These are phyloP conservation scores for Antechinus flavipes DNA, from an alignment of 2,113 vertebrate species.

Conservation along the genomic window DNA sequence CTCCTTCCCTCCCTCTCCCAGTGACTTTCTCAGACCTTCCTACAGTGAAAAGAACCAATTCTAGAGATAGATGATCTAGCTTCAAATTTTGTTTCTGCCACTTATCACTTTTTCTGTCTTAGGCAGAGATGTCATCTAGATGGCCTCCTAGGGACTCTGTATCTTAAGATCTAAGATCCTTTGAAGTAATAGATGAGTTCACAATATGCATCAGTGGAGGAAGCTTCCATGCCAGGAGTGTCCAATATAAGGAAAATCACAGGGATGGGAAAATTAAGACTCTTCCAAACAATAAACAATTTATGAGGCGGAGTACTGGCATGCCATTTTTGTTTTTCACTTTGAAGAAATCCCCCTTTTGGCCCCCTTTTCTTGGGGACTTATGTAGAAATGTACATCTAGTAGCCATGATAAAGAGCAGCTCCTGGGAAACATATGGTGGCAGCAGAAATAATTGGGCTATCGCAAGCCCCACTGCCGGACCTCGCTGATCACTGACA, in stretches of 20 bases:
- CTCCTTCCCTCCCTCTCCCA: neutral
- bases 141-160: neutral
- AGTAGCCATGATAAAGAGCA: conserved; percentile 79
- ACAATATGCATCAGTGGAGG: neutral
- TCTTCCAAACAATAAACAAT: neutral
- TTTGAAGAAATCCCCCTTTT: conserved; percentile 39
- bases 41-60: neutral
- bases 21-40: neutral
- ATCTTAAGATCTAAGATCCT: neutral
- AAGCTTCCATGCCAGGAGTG: neutral
- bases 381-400: conserved; percentile 79
- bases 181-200: neutral
- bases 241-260: neutral
- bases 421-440: conserved; percentile 84
- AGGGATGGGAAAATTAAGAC: neutral
- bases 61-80: neutral
- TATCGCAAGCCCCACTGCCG: conserved; percentile 85
- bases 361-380: conserved; percentile 63
- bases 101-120: neutral
- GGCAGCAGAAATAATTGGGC: conserved; percentile 87
- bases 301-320: neutral
- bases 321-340: neutral
- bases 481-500: conserved; percentile 87
- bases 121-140: neutral
- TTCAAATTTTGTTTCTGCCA: neutral